A percentile compares a stretch with the other conserved stretches of the same genome.
phyloP scores from a whole-genome alignment of 2,888 invertebrate species.

The Xestia ashworthii region DNA sequence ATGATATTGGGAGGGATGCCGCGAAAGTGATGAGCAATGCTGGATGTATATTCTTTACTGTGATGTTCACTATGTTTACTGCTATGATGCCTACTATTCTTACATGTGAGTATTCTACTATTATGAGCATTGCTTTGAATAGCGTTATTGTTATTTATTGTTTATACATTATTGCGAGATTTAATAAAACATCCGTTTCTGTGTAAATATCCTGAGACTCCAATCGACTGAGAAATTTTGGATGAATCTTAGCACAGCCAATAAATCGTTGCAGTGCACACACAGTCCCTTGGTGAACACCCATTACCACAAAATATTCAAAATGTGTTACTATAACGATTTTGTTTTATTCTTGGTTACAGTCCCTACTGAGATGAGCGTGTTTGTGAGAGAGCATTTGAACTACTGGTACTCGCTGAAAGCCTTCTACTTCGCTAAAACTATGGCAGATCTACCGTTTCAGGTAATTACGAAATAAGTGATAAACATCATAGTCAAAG shows the following conservation, averaged over 20 bases:
- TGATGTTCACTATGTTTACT: constrained; percentile 99
- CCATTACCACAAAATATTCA: background rate
- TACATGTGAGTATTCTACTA: constrained; percentile 94
- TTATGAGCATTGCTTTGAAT: background rate
- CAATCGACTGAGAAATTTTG: background rate
- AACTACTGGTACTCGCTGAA: constrained; percentile 99
- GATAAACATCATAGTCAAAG: background rate
- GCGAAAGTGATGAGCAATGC: constrained; percentile 98
- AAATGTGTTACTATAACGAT: background rate
- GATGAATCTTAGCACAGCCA: background rate
- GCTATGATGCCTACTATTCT: constrained; percentile 99
- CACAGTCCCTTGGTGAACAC: background rate
- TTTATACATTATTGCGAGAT: background rate
- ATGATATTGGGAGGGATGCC: constrained; percentile 97
- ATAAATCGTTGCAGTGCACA: background rate
- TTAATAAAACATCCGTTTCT: background rate
- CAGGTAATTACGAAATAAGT: constrained; percentile 93
- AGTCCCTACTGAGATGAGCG: constrained; percentile 99
- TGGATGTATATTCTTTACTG: constrained; percentile 98
- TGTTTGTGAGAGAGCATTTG: constrained; percentile 98
- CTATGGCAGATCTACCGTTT: constrained; percentile 98
- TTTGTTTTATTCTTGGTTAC: constrained; percentile 77
- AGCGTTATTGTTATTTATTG: background rate
- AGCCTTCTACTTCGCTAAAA: constrained; percentile 99
- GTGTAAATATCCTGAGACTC: background rate